phyloP scores from a whole-genome alignment of 2,113 vertebrate genomes.

The Isichthys henryi region DNA sequence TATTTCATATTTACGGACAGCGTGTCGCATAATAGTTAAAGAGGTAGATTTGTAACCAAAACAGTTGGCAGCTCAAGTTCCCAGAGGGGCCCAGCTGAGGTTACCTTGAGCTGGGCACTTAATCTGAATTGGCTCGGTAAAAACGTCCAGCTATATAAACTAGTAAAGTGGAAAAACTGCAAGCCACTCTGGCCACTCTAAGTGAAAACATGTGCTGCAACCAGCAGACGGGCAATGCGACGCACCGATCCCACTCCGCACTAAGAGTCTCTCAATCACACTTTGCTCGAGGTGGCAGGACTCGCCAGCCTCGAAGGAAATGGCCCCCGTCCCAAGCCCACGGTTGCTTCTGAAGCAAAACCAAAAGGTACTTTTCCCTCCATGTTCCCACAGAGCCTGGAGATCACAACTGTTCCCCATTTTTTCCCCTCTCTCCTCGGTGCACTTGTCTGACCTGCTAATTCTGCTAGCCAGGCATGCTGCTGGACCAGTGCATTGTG shows the following conservation, averaged over 20 bases:
- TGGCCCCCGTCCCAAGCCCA: neutral
- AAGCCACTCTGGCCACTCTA: neutral
- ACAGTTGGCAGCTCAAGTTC: neutral
- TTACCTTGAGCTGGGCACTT: neutral
- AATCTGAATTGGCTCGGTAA: constrained; percentile 5
- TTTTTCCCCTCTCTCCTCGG: constrained; percentile 10
- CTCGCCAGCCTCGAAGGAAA: constrained; percentile 9
- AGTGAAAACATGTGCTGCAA: constrained; percentile 24
- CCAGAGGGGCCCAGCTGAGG: neutral
- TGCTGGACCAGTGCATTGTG: constrained; percentile 42
- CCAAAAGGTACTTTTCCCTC: constrained; percentile 3
- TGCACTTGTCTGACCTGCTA: constrained; percentile 31
- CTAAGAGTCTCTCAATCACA: neutral
- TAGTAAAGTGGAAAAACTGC: constrained; percentile 6
- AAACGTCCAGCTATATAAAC: constrained; percentile 12
- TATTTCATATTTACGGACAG: neutral
- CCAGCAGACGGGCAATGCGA: neutral
- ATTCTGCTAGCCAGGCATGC: constrained; percentile 25
- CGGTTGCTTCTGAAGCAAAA: neutral
- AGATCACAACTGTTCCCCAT: constrained; percentile 32
- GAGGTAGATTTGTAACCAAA: neutral
- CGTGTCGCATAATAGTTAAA: neutral
- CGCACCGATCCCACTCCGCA: neutral
- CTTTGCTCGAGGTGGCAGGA: constrained; percentile 29
- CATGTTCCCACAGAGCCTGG: constrained; percentile 28